Conservation (phyloP, 2,113 vertebrate genomes). For the Acanthisitta chloris region DNA sequence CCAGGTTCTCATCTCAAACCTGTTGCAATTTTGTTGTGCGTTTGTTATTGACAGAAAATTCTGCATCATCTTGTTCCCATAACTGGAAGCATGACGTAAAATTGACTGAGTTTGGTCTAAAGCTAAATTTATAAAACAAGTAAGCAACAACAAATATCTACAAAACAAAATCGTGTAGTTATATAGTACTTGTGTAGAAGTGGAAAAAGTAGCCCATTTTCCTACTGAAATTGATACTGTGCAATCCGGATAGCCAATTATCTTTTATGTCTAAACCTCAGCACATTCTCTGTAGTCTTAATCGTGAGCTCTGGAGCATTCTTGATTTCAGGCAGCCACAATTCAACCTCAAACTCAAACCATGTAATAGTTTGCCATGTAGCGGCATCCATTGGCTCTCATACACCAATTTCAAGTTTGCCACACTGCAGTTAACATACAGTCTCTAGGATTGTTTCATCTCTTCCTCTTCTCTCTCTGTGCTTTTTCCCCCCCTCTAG, state of each 20-base stretch:
- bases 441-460: background rate
- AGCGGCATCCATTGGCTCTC: background rate
- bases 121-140: background rate
- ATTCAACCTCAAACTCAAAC: background rate
- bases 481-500: rapidly evolving
- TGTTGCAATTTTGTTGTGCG: background rate
- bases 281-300: background rate
- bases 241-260: background rate
- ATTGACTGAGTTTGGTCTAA: background rate
- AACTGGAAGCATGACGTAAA: background rate
- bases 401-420: background rate
- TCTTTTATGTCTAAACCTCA: rapidly evolving
- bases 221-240: background rate
- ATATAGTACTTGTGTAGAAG: rapidly evolving
- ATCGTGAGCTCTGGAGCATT: background rate
- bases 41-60: background rate
- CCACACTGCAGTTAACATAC: background rate
- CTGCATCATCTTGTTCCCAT: background rate
- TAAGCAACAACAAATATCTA: background rate
- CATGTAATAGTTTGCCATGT: background rate
- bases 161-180: background rate
- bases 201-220: background rate
- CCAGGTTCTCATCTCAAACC: background rate
- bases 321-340: background rate
- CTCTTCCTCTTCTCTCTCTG: background rate